A percentile compares a stretch with the other conserved stretches of the same genome.
Evolutionary conservation across 2,888 invertebrate species (phyloP).

Genomic region (Parnassius mnemosyne): DNA sequence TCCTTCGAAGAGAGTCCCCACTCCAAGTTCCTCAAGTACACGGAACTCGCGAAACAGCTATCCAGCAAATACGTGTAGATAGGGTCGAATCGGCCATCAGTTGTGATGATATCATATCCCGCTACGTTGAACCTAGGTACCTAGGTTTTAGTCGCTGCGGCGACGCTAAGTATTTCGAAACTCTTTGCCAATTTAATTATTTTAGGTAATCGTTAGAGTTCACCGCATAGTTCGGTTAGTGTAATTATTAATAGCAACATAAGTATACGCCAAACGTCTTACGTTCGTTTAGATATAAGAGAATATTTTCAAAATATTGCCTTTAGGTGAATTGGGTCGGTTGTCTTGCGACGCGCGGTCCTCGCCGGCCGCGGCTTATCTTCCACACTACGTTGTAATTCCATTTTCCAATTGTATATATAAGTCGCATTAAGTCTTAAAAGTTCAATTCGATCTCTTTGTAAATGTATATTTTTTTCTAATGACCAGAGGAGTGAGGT

Average conservation of each 20-base stretch:
- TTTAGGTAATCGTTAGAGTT: constrained; percentile 76
- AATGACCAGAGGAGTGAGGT: constrained; percentile 1
- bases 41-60: constrained; percentile 98
- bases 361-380: constrained; percentile 56
- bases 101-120: constrained; percentile 83
- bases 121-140: constrained; percentile 78
- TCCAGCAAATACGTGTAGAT: constrained; percentile 96
- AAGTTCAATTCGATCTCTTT: constrained; percentile 78
- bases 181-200: constrained; percentile 81
- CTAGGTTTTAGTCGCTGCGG: constrained; percentile 74
- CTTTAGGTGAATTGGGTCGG: constrained; percentile 68
- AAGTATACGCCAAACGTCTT: constrained; percentile 81
- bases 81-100: constrained; percentile 43
- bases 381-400: constrained; percentile 76
- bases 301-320: constrained; percentile 79
- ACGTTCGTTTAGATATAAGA: constrained; percentile 75
- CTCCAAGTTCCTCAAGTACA: constrained; percentile 98
- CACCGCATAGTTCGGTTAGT: constrained; percentile 78
- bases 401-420: constrained; percentile 80
- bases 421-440: constrained; percentile 77
- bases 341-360: constrained; percentile 43
- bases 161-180: constrained; percentile 80
- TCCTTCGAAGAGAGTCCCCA: constrained; percentile 94
- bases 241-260: constrained; percentile 77
- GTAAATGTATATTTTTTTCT: constrained; percentile 80